Conservation (phyloP, 2,113 vertebrate genomes). For the Pyxicephalus adspersus region DNA sequence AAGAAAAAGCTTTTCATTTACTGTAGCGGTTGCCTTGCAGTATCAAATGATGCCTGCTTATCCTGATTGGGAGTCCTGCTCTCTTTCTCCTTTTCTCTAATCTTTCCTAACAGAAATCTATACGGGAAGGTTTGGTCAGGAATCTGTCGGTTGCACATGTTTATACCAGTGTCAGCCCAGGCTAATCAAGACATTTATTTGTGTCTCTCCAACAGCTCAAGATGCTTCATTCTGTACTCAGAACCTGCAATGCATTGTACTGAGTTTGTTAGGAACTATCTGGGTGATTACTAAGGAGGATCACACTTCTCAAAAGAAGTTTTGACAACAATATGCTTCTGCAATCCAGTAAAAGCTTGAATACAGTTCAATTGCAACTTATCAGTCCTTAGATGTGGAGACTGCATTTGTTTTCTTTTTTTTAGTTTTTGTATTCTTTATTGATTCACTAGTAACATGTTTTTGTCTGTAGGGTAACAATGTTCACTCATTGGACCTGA, state of each 20-base stretch:
- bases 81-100: conserved; percentile 51
- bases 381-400: too few relatives aligned
- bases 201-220: conserved; percentile 5
- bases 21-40: conserved; percentile 45
- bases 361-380: too few relatives aligned
- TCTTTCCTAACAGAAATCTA: conserved; percentile 59
- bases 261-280: not conserved
- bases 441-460: too few relatives aligned
- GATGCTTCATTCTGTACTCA: not conserved
- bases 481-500: too few relatives aligned
- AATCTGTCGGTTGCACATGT: conserved; percentile 50
- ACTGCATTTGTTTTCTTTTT: too few relatives aligned
- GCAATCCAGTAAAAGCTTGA: too few relatives aligned
- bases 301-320: not conserved
- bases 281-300: not conserved
- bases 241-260: not conserved
- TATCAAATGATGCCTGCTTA: conserved; percentile 64
- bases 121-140: conserved; percentile 58
- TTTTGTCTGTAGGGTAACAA: too few relatives aligned
- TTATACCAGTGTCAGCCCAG: conserved; percentile 63
- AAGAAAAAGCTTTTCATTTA: conserved; percentile 66
- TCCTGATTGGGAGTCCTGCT: conserved; percentile 46
- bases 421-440: too few relatives aligned
- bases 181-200: conserved; percentile 57
- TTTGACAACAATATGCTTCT: too few relatives aligned